phyloP scores from a whole-genome alignment of 2,113 vertebrate genomes.

The Hassar affinis region DNA sequence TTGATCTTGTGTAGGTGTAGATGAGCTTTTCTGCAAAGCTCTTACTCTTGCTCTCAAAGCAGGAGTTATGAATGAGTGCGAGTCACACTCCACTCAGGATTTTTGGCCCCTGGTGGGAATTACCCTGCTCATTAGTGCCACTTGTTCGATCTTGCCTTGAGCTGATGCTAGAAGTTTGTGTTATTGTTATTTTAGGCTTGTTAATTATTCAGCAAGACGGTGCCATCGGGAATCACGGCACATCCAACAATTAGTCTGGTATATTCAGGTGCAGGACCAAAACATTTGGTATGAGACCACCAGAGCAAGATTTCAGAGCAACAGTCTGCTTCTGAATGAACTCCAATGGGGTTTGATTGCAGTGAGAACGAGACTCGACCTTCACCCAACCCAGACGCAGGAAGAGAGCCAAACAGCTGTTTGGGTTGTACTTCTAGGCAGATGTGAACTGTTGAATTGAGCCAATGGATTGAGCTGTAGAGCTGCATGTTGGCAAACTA shows the following conservation, averaged over 20 bases:
- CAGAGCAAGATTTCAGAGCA: not conserved
- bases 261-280: not conserved
- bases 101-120: constrained; percentile 49
- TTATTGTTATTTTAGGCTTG: constrained; percentile 27
- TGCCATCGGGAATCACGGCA: not conserved
- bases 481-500: not conserved
- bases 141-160: constrained; percentile 19
- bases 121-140: constrained; percentile 15
- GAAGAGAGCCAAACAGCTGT: not conserved
- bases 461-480: not conserved
- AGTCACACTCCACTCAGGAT: constrained; percentile 36
- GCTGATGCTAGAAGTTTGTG: constrained; percentile 1
- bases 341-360: not conserved
- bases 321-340: not conserved
- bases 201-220: constrained; percentile 11
- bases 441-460: not conserved
- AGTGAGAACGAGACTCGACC: not conserved
- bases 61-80: constrained; percentile 13
- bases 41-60: constrained; percentile 4
- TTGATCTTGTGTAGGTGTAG: not conserved
- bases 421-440: not conserved
- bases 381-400: not conserved
- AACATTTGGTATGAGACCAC: not conserved
- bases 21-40: constrained; percentile 11
- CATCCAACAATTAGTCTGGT: not conserved